Conservation (phyloP, 2,113 vertebrate genomes). For the Pseudonaja textilis region DNA sequence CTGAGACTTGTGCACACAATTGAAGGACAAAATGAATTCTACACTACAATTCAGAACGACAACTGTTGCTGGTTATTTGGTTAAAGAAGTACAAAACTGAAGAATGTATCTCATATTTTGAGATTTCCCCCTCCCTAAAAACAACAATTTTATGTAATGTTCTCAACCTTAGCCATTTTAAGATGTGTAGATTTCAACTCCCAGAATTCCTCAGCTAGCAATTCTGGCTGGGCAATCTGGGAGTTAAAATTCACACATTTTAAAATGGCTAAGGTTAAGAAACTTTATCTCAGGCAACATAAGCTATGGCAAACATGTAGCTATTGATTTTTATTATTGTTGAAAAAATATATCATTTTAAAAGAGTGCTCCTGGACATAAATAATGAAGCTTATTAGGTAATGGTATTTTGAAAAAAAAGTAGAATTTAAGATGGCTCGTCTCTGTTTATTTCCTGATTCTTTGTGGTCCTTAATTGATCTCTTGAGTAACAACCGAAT, state of each 20-base stretch:
- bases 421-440: background rate
- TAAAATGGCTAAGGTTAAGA: background rate
- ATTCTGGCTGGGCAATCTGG: background rate
- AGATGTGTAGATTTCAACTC: background rate
- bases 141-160: background rate
- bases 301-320: too few species aligned
- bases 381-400: background rate
- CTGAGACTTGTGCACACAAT: background rate
- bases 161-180: background rate
- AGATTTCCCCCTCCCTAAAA: background rate
- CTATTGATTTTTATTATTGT: background rate
- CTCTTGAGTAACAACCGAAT: constrained; percentile 2
- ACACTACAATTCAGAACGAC: background rate
- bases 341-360: constrained; percentile 5
- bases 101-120: background rate
- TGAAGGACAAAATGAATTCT: background rate
- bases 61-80: background rate
- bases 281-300: background rate
- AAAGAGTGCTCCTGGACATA: background rate
- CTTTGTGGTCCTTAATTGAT: constrained; percentile 5
- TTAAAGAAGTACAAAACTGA: background rate
- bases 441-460: background rate
- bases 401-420: background rate
- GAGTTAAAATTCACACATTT: background rate
- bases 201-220: background rate